Conservation (phyloP, 1,140 invertebrate species). For the Drosophila serrata region DNA sequence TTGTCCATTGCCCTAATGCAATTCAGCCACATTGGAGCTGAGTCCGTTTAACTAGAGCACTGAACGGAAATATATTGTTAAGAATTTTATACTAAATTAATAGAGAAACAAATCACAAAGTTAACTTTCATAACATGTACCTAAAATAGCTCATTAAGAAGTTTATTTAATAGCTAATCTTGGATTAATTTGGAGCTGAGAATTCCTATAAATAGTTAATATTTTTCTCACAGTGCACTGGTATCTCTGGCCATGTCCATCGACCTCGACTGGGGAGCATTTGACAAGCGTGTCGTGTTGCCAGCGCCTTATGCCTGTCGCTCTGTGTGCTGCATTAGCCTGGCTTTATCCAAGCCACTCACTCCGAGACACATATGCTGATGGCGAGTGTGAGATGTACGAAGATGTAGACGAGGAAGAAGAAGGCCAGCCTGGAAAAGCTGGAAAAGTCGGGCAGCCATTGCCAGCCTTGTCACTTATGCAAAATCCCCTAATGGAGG, state of each 20-base stretch:
- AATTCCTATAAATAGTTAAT: too few species aligned
- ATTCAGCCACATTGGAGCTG: slow-evolving; percentile 22
- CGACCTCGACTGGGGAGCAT: slow-evolving; percentile 52
- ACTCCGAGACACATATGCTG: slow-evolving; percentile 33
- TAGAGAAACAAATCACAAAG: background rate
- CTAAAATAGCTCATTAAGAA: too few species aligned
- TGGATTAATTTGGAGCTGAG: too few species aligned
- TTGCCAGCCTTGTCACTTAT: slow-evolving; percentile 72
- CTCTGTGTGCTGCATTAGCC: slow-evolving; percentile 69
- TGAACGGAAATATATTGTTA: background rate
- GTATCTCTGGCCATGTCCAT: slow-evolving; percentile 36
- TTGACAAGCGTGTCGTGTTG: slow-evolving; percentile 71
- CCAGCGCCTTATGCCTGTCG: slow-evolving; percentile 56
- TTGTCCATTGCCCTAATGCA: slow-evolving; percentile 52
- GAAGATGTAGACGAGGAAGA: background rate
- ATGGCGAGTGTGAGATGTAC: slow-evolving; percentile 11
- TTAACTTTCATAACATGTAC: too few species aligned
- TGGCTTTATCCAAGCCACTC: slow-evolving; percentile 68
- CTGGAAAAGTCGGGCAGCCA: slow-evolving; percentile 21
- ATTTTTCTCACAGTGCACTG: slow-evolving; percentile 3
- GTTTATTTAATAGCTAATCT: too few species aligned
- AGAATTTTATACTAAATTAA: too few species aligned
- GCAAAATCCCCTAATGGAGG: slow-evolving; percentile 77
- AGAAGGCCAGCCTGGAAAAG: background rate
- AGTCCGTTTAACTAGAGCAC: slow-evolving; percentile 9